Base-by-base conservation (phyloP, 2,888 invertebrate species). In the Notocelia uddmanniana region DNA sequence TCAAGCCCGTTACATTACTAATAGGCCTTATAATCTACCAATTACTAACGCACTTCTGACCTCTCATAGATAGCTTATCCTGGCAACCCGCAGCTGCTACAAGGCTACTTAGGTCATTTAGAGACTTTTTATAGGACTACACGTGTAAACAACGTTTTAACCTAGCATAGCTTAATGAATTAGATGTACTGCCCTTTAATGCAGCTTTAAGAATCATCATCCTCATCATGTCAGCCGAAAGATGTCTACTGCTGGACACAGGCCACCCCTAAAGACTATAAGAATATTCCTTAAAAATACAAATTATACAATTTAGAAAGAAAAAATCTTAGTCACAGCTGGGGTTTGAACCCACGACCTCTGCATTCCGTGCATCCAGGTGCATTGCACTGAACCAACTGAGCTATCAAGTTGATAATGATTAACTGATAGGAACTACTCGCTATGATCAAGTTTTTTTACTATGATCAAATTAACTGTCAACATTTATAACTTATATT, bases 61-160 rank as follows among this genome's bases (percentile, higher is more conserved):
- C 31, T 31, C 31, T 31, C 13, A 26, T 55, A 26, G 23, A 13
- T 1, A 1, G 15, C 19, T 63, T 37, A 37, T 64, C n/a, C 37
- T 6, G 37, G 1, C 21, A 15, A 13, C 63, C 21, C 41, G 68
- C 68, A 69, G 68, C 60, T 69, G 68, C 23, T 62, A 54, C n/a
- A 54, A 45, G 62, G 54, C 60, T 69, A n/a, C n/a, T 69, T 45
- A 60, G 37, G 60, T 31, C 68, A 54, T 54, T 69, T 69, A 60
- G 41, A 54, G 5, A 19, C 52, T 54, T 41, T 21, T 63, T 63
- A 63, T 50, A 50, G 21, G 11, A 41, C 37, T 60, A 57, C 59
- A 41, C 6, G 41, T 23, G 60, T 26, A 23, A 60, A 60, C 68
- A 60, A 21, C 60, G 41, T 69, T 54, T 26, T 19, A n/a, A 23